A percentile compares a stretch with the other conserved stretches of the same genome.
Evolutionary conservation across 2,888 invertebrate genomes (phyloP).

Genomic region (Plebejus argus): DNA sequence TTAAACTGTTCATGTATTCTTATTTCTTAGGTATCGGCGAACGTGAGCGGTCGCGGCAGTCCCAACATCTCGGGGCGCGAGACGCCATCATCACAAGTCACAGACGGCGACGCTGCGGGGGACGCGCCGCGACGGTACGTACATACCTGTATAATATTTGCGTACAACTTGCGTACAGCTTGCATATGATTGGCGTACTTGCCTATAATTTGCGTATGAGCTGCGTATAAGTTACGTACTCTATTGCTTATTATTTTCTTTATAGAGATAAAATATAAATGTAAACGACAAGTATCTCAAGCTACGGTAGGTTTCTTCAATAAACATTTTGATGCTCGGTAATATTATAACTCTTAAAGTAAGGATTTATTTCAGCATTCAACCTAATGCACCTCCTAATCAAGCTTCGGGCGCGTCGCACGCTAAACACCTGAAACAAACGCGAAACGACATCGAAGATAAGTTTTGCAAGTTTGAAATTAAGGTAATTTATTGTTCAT

Average conservation of each 20-base stretch:
- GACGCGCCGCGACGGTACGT: conserved; percentile 68
- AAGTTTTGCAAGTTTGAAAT: conserved; percentile 99
- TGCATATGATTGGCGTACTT: background rate
- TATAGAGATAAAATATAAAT: too few species aligned
- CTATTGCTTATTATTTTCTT: too few species aligned
- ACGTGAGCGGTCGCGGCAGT: conserved; percentile 94
- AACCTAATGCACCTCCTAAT: conserved; percentile 64
- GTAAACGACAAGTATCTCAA: background rate
- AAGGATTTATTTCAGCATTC: conserved; percentile 49
- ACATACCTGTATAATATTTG: background rate
- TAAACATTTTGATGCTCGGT: background rate
- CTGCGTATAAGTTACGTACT: background rate
- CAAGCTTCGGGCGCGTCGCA: conserved; percentile 63
- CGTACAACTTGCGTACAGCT: background rate
- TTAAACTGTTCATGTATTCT: too few species aligned
- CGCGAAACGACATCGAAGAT: conserved; percentile 97
- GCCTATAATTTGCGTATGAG: background rate
- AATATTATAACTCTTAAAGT: too few species aligned
- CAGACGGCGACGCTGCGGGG: conserved; percentile 85
- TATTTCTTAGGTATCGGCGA: conserved; percentile 90
- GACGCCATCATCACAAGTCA: conserved; percentile 96
- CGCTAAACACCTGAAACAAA: conserved; percentile 87
- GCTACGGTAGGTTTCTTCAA: background rate
- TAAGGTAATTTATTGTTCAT: conserved; percentile 82
- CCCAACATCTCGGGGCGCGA: conserved; percentile 98